Percentiles rank a stretch among this genome's conserved stretches.
These are phyloP conservation scores for Bombycilla garrulus DNA, from an alignment of 2,113 vertebrate genomes.

Conservation along the genomic window DNA sequence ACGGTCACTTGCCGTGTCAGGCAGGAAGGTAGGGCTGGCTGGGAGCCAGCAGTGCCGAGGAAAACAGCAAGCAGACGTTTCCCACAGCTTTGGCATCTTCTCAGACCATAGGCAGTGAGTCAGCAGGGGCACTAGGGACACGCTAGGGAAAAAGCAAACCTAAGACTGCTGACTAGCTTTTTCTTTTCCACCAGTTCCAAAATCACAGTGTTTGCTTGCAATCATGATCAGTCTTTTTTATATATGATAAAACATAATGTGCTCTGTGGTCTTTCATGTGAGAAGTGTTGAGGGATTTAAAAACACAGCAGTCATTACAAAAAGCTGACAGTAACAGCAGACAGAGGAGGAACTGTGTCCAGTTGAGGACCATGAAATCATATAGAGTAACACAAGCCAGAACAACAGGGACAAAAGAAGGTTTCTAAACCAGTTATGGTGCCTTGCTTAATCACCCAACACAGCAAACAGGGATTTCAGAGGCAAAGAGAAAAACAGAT, in stretches of 20 bases:
- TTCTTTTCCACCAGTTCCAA: not conserved
- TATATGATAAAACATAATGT: not conserved
- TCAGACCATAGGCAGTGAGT: not conserved
- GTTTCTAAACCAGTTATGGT: not conserved
- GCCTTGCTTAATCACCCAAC: not conserved
- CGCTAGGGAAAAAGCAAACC: not conserved
- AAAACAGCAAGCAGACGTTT: not conserved
- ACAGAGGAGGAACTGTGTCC: not conserved
- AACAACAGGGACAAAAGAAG: not conserved
- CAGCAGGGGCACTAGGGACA: not conserved
- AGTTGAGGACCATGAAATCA: not conserved
- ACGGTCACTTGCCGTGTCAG: rapidly evolving
- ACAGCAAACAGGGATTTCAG: not conserved
- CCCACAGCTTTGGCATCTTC: not conserved
- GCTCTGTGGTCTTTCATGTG: not conserved
- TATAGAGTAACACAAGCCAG: not conserved
- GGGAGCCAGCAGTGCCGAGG: rapidly evolving
- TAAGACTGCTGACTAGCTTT: not conserved
- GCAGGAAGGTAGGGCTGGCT: not conserved
- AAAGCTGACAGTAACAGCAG: not conserved
- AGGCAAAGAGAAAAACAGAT: not conserved
- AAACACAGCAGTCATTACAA: not conserved
- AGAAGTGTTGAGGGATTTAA: not conserved
- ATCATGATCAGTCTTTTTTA: not conserved
- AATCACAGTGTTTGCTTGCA: not conserved